Evolutionary conservation across 2,797 vertebrate species (phyloP).

Genomic region (Channallabes apus): DNA sequence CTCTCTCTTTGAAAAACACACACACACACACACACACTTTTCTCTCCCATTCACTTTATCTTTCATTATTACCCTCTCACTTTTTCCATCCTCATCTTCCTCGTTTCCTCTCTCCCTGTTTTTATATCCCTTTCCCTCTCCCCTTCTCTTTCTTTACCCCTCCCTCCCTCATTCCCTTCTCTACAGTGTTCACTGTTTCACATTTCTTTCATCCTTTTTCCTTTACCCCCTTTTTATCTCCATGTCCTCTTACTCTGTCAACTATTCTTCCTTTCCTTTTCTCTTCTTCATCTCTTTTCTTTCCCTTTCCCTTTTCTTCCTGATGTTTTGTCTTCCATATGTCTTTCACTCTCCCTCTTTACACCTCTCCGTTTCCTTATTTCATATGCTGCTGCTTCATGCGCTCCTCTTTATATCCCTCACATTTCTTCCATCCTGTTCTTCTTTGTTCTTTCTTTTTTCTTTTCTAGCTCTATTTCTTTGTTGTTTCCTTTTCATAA

Average conservation of each 20-base stretch:
- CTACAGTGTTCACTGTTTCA: not conserved
- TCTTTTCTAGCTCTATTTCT: conserved; percentile 23
- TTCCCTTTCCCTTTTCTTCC: not conserved
- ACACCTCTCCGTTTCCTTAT: not conserved
- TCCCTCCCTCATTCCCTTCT: not conserved
- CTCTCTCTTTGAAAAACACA: not conserved
- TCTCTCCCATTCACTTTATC: not conserved
- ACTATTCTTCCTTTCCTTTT: not conserved
- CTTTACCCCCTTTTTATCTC: not conserved
- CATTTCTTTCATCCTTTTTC: no score
- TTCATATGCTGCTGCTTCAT: not conserved
- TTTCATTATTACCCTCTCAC: not conserved
- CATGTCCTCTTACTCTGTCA: not conserved
- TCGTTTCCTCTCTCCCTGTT: not conserved
- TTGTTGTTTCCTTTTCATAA: not conserved
- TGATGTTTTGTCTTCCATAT: not conserved
- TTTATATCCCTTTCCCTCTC: not conserved
- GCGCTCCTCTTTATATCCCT: conserved; percentile 8
- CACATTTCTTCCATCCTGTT: conserved; percentile 40
- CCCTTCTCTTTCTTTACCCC: not conserved
- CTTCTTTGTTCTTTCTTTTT: conserved; percentile 4
- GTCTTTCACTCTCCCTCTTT: not conserved
- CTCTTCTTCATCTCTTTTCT: not conserved
- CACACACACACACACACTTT: not conserved
- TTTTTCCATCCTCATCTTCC: not conserved